A percentile compares a stretch with the other conserved stretches of the same genome.
Conservation (phyloP, 2,888 invertebrate genomes). For the Diaperis boleti region DNA sequence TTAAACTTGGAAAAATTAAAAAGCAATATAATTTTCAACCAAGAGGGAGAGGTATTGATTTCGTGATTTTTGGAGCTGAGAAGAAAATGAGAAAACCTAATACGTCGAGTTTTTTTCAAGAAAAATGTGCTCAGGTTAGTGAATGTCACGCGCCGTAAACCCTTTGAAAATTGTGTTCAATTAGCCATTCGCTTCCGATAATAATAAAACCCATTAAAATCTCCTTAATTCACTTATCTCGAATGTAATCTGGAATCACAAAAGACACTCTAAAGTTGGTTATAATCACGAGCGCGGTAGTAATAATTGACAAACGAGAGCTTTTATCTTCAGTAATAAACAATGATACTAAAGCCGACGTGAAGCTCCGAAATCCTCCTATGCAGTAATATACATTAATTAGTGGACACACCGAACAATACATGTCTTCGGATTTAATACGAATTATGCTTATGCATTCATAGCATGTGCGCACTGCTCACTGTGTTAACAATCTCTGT, state of each 20-base stretch:
- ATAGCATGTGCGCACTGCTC: slow-evolving; percentile 24
- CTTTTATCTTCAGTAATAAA: slow-evolving; percentile 40
- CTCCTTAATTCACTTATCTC: slow-evolving; percentile 35
- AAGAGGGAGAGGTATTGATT: background rate
- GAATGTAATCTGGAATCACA: slow-evolving; percentile 15
- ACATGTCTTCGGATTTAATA: slow-evolving; percentile 45
- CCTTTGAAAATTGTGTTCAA: slow-evolving; percentile 10
- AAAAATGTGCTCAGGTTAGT: background rate
- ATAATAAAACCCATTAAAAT: slow-evolving; percentile 34
- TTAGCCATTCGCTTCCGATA: slow-evolving; percentile 27
- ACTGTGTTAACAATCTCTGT: slow-evolving; percentile 18
- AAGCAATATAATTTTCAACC: background rate
- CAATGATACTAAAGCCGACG: slow-evolving; percentile 38
- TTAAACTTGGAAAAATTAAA: background rate
- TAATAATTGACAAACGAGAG: slow-evolving; percentile 41
- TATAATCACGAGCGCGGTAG: slow-evolving; percentile 30
- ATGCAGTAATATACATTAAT: slow-evolving; percentile 45
- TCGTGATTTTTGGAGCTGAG: background rate
- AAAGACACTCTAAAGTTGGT: slow-evolving; percentile 32
- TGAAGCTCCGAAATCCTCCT: slow-evolving; percentile 34
- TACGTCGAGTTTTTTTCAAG: background rate
- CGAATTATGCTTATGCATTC: slow-evolving; percentile 37
- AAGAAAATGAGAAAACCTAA: no score
- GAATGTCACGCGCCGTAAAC: slow-evolving; percentile 9
- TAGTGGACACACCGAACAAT: slow-evolving; percentile 46